A percentile compares a stretch with the other conserved stretches of the same genome.
phyloP scores from a whole-genome alignment of 2,797 vertebrate genomes.

The Gallinago nigripennis region DNA sequence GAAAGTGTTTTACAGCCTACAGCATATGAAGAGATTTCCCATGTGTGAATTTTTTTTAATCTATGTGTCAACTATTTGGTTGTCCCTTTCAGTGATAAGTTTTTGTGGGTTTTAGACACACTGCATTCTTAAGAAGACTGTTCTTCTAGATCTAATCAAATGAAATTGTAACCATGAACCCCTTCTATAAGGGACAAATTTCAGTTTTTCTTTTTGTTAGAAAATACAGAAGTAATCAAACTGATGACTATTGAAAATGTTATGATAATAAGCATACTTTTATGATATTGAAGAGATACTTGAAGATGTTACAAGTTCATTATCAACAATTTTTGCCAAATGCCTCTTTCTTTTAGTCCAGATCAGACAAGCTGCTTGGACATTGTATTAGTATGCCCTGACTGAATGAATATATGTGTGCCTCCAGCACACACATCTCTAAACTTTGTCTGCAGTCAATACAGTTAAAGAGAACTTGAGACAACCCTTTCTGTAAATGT shows the following conservation, averaged over 20 bases:
- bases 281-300: neutral
- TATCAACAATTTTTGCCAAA: neutral
- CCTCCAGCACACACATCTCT: neutral
- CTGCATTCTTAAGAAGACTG: neutral
- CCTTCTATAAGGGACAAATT: neutral
- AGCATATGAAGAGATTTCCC: neutral
- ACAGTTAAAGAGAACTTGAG: neutral
- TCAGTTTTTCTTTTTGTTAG: neutral
- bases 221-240: neutral
- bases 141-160: neutral
- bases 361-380: neutral
- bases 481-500: neutral
- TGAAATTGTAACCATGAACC: neutral
- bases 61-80: neutral
- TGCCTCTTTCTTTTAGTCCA: neutral
- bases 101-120: neutral
- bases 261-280: neutral
- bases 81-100: neutral
- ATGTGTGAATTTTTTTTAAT: neutral
- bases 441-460: neutral
- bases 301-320: neutral
- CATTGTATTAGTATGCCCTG: neutral
- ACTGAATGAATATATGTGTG: neutral
- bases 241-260: neutral
- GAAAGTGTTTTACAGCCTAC: neutral